phyloP scores from a whole-genome alignment of 2,113 vertebrate species.

The Pampusana beccarii region DNA sequence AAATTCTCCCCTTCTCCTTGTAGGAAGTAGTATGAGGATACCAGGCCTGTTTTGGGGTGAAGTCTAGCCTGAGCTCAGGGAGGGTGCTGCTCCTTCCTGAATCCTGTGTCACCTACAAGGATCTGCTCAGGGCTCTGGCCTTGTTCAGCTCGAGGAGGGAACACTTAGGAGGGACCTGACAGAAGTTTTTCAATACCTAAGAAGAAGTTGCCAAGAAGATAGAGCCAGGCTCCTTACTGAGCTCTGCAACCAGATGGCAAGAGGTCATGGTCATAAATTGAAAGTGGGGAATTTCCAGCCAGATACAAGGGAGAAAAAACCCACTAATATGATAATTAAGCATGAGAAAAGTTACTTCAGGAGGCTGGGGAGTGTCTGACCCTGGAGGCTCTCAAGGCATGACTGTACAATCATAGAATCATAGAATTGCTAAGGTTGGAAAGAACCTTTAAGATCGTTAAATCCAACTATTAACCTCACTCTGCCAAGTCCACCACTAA shows the following conservation, averaged over 20 bases:
- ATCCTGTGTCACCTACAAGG: accelerated
- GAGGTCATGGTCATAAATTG: background rate
- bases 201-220: background rate
- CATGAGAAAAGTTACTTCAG: background rate
- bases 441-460: too few relatives aligned
- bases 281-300: background rate
- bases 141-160: background rate
- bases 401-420: background rate
- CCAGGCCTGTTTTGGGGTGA: background rate
- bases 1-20: background rate
- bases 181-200: background rate
- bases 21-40: background rate
- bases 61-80: background rate
- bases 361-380: background rate
- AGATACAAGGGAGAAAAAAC: background rate
- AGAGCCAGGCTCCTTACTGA: background rate
- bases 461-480: too few relatives aligned
- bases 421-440: too few relatives aligned
- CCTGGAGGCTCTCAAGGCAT: background rate
- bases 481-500: too few relatives aligned
- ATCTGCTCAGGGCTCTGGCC: background rate
- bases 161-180: background rate
- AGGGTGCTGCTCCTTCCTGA: background rate
- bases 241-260: background rate
- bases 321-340: background rate